Conservation (phyloP, 2,113 vertebrate species). For the Ochotona curzoniae region DNA sequence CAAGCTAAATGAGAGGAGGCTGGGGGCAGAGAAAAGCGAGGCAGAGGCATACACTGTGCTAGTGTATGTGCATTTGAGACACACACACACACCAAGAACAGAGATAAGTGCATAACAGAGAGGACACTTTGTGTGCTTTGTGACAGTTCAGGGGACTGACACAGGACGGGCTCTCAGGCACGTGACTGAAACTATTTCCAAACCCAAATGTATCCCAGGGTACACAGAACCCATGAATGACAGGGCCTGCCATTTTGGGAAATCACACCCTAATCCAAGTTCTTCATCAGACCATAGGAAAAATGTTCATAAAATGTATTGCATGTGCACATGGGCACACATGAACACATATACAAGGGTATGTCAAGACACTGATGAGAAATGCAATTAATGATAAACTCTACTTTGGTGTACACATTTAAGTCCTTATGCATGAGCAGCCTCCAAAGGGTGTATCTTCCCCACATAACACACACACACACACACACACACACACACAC, state of each 20-base stretch:
- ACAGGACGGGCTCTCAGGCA: fast-evolving
- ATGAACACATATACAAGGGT: neutral
- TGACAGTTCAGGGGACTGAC: neutral
- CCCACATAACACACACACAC: neutral
- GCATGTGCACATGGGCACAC: neutral
- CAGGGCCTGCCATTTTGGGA: neutral
- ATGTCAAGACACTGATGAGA: no score
- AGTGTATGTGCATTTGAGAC: neutral
- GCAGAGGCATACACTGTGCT: neutral
- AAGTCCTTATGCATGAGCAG: no score
- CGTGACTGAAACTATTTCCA: neutral
- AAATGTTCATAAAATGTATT: neutral
- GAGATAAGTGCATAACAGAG: neutral
- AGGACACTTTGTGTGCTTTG: no score
- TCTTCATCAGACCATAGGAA: neutral
- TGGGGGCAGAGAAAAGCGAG: neutral
- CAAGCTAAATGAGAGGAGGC: neutral
- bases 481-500: neutral
- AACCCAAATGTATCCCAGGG: neutral
- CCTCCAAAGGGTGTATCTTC: no score
- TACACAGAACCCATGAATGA: neutral
- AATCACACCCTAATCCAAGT: no score
- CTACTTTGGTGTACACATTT: no score
- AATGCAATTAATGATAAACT: no score
- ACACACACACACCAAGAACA: neutral